Conservation (phyloP, 2,113 vertebrate genomes). For the Gymnorhina tibicen region DNA sequence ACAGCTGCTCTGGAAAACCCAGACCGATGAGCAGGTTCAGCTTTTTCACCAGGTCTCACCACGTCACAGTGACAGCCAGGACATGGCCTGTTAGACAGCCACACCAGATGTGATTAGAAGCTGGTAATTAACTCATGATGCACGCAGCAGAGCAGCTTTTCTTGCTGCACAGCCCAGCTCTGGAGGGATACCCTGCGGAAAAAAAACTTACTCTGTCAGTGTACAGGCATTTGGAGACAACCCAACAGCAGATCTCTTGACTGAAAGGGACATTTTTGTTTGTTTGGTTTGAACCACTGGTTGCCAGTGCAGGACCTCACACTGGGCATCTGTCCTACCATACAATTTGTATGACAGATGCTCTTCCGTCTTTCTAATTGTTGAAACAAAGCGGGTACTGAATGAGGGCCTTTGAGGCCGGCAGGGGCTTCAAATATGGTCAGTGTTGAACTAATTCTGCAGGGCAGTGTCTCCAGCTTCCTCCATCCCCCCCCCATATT, state of each 20-base stretch:
- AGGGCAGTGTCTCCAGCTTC: background rate
- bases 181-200: background rate
- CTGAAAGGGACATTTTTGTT: background rate
- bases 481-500: background rate
- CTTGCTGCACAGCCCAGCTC: background rate
- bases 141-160: background rate
- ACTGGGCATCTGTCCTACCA: conserved; percentile 1
- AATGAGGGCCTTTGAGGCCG: background rate
- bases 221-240: background rate
- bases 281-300: conserved; percentile 21
- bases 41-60: background rate
- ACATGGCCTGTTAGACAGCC: background rate
- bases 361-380: background rate
- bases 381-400: conserved; percentile 18
- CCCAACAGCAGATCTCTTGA: background rate
- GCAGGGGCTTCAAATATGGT: background rate
- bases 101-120: background rate
- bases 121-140: background rate
- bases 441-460: background rate
- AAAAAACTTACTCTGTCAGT: background rate
- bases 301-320: conserved; percentile 41
- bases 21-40: background rate
- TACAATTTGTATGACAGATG: conserved; percentile 25
- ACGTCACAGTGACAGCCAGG: background rate
- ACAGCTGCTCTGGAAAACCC: background rate